Evolutionary conservation across 1,140 invertebrate species (phyloP).

Genomic region (Lasaia peninsularis): DNA sequence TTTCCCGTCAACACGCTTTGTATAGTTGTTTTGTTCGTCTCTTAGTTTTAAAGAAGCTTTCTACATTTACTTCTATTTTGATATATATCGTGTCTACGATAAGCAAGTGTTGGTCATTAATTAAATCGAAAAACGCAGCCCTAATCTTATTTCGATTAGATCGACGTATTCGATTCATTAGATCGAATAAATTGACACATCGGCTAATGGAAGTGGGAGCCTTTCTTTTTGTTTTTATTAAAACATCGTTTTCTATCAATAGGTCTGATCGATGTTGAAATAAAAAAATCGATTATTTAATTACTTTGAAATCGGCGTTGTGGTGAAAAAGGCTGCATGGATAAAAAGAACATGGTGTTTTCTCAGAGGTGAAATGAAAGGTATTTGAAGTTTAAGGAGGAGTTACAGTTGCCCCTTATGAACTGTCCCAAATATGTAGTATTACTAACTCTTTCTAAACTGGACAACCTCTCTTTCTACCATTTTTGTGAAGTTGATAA

Average conservation of each 20-base stretch:
- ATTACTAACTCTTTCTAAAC: too few relatives aligned
- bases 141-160: slow-evolving; percentile 16
- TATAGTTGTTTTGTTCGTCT: too few relatives aligned
- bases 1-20: too few relatives aligned
- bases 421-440: too few relatives aligned
- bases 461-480: too few relatives aligned
- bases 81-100: not conserved
- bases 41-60: too few relatives aligned
- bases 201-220: slow-evolving; percentile 30
- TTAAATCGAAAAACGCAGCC: not conserved
- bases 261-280: slow-evolving; percentile 1
- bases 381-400: too few relatives aligned
- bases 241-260: slow-evolving; percentile 18
- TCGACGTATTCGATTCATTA: slow-evolving; percentile 21
- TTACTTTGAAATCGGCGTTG: not conserved
- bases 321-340: too few relatives aligned
- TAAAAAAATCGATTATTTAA: not conserved
- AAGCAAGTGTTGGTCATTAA: not conserved
- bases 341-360: too few relatives aligned
- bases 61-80: not conserved
- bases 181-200: slow-evolving; percentile 36
- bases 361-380: too few relatives aligned
- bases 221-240: slow-evolving; percentile 27
- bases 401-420: too few relatives aligned
- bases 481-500: too few relatives aligned